These are phyloP conservation scores for Auanema sp. DNA, from an alignment of 2,888 invertebrate species.

Conservation along the genomic window DNA sequence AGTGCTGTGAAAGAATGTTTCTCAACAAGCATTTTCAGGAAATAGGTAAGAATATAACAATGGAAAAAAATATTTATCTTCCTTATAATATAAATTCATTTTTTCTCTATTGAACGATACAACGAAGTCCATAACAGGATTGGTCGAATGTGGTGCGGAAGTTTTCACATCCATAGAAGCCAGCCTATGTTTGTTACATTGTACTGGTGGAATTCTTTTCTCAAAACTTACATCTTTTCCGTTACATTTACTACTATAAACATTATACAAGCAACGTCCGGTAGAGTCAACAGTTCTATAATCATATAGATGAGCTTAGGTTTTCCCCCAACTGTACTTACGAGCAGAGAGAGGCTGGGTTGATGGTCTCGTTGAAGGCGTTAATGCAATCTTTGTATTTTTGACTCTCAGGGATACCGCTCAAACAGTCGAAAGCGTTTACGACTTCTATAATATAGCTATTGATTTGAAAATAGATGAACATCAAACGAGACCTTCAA, in stretches of 20 bases:
- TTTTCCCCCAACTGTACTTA: conserved; percentile 6
- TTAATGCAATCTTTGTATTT: conserved; percentile 28
- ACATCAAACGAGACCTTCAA: conserved; percentile 28
- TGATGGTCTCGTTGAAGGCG: conserved; percentile 36
- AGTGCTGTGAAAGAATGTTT: too few species aligned
- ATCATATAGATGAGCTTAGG: not conserved
- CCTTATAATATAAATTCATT: not conserved
- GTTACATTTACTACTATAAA: conserved; percentile 33
- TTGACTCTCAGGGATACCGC: conserved; percentile 23
- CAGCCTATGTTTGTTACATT: conserved; percentile 23
- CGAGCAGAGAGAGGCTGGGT: conserved; percentile 40
- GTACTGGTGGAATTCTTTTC: not conserved
- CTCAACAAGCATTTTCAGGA: too few species aligned
- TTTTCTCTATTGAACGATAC: conserved; percentile 17
- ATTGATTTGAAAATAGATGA: too few species aligned
- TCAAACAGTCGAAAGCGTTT: conserved; percentile 32
- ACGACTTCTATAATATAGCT: conserved; percentile 28
- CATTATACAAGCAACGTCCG: conserved; percentile 33
- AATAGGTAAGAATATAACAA: too few species aligned
- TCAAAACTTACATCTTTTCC: conserved; percentile 20
- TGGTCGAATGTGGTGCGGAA: conserved; percentile 48
- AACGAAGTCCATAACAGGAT: conserved; percentile 40
- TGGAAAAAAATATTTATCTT: too few species aligned
- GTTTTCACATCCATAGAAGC: conserved; percentile 48
- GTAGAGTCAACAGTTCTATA: conserved; percentile 35